These are phyloP conservation scores for Aricia artaxerxes DNA, from an alignment of 2,888 invertebrate genomes.

Conservation along the genomic window DNA sequence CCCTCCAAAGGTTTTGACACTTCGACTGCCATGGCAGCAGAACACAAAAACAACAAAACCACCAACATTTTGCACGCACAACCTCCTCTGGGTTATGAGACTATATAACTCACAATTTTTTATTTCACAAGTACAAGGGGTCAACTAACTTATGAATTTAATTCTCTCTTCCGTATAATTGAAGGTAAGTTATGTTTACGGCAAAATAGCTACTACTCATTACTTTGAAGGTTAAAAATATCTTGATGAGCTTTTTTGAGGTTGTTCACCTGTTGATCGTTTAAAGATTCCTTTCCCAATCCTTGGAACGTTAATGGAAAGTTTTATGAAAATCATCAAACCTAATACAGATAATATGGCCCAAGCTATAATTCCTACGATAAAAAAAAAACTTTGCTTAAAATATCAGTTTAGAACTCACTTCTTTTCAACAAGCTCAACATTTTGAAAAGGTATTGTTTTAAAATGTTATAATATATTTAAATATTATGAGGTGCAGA, in stretches of 20 bases:
- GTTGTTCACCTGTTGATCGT: neutral
- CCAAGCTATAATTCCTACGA: neutral
- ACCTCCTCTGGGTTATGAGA: neutral
- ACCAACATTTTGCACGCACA: slow-evolving; percentile 23
- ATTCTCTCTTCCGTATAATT: neutral
- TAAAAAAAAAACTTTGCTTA: too few relatives aligned
- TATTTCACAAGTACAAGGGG: neutral
- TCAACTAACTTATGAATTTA: neutral
- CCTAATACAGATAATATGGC: neutral
- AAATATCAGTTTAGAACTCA: too few relatives aligned
- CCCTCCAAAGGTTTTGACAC: slow-evolving; percentile 19
- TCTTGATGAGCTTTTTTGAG: neutral
- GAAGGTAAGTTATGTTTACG: neutral
- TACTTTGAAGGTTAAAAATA: neutral
- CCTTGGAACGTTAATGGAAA: neutral
- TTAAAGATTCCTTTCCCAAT: neutral
- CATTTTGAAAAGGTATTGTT: too few relatives aligned
- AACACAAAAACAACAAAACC: neutral
- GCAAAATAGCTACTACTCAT: neutral
- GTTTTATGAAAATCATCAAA: neutral
- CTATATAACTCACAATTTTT: neutral
- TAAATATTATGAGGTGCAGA: too few relatives aligned
- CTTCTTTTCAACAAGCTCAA: too few relatives aligned
- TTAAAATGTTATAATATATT: too few relatives aligned
- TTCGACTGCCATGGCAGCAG: neutral